phyloP scores from a whole-genome alignment of 2,113 vertebrate genomes.

The Blennius ocellaris region DNA sequence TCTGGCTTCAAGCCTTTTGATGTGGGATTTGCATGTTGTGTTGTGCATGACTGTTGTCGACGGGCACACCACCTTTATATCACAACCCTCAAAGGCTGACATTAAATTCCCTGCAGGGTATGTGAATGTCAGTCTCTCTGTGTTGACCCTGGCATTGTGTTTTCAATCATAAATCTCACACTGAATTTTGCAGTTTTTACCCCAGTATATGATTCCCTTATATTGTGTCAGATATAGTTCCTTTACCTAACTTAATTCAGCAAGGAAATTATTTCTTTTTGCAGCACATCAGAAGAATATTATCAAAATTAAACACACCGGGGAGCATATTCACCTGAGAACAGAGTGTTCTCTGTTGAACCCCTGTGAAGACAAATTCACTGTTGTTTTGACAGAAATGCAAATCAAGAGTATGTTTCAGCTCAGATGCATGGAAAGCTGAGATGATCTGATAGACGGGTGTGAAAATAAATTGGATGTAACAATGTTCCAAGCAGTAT shows the following conservation, averaged over 20 bases:
- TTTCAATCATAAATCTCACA: too few species aligned
- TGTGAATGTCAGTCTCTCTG: too few species aligned
- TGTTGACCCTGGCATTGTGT: too few species aligned
- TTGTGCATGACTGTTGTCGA: too few species aligned
- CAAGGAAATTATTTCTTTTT: not conserved
- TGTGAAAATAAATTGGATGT: not conserved
- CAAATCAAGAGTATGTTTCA: not conserved
- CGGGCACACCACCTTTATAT: too few species aligned
- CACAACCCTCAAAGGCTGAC: too few species aligned
- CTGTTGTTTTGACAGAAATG: not conserved
- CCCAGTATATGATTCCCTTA: not conserved
- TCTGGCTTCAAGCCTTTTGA: too few species aligned
- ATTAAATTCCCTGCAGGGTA: too few species aligned
- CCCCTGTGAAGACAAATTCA: not conserved
- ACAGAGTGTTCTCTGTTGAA: not conserved
- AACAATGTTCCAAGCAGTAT: not conserved
- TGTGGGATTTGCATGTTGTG: too few species aligned
- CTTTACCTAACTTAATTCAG: not conserved
- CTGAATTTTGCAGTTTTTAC: too few species aligned
- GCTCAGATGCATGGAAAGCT: not conserved
- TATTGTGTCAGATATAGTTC: not conserved
- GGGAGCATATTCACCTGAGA: not conserved
- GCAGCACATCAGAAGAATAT: not conserved
- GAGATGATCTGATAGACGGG: not conserved
- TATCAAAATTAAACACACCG: not conserved